Conservation (phyloP, 30 jellyfish, hydroid and myxozoan species). For the Turritopsis dohrnii region DNA sequence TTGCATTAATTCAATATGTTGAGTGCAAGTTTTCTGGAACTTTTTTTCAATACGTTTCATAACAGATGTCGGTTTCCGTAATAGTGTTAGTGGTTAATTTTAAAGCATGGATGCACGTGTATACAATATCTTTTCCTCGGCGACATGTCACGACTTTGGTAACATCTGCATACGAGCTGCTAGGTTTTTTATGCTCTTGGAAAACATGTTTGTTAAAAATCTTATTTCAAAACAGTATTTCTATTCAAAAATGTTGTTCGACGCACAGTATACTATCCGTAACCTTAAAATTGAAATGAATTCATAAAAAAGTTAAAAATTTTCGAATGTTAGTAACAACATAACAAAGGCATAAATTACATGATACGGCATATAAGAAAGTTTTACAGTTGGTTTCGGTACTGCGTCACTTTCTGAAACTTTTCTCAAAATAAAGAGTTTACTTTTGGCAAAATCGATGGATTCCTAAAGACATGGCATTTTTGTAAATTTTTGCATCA, state of each 20-base stretch:
- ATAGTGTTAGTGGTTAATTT: background rate
- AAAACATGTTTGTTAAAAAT: background rate
- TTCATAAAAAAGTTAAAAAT: no score
- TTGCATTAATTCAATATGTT: background rate
- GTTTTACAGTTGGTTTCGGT: no score
- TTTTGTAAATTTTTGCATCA: background rate
- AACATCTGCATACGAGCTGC: background rate
- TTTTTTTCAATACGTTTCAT: background rate
- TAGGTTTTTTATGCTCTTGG: background rate
- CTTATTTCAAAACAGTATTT: no score
- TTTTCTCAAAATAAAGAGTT: no score
- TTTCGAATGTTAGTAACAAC: no score
- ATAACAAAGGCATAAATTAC: no score
- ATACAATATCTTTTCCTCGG: background rate
- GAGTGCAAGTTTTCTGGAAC: background rate
- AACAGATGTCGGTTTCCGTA: background rate
- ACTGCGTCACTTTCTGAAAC: no score
- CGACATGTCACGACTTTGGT: background rate
- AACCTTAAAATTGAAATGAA: no score
- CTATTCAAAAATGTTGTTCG: no score
- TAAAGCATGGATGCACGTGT: background rate
- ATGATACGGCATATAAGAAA: no score
- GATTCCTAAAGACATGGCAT: background rate
- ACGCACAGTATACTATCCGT: no score
- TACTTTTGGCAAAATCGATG: no score